Percentiles rank a stretch among this genome's conserved stretches.
Evolutionary conservation across 23 tunicate genomes (phyloP).

Genomic region (Diplosoma virens): DNA sequence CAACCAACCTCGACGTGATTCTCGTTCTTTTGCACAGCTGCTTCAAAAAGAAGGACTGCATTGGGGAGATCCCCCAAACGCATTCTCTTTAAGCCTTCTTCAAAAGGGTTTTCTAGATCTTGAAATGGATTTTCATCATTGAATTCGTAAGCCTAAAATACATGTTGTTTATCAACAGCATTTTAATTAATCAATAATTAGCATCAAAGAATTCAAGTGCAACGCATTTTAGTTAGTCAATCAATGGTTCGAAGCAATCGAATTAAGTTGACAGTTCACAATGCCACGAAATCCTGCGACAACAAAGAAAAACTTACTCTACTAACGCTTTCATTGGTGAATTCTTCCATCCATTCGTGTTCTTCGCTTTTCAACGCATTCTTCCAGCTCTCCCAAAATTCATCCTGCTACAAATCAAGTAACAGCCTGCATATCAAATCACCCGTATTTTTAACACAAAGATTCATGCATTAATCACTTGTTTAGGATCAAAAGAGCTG

Average conservation of each 20-base stretch:
- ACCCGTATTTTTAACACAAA: too few species aligned
- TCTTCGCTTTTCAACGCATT: conserved; percentile 45
- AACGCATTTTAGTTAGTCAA: too few species aligned
- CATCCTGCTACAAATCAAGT: background rate
- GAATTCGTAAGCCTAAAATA: conserved; percentile 60
- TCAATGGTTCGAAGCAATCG: too few species aligned
- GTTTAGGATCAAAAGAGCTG: background rate
- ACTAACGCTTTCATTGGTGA: too few species aligned
- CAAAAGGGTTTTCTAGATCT: conserved; percentile 60
- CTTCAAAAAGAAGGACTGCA: conserved; percentile 87
- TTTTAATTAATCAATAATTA: too few species aligned
- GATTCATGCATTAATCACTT: background rate
- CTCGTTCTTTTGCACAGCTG: conserved; percentile 66
- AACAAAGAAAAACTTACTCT: too few species aligned
- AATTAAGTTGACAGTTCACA: too few species aligned
- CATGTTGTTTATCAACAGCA: too few species aligned
- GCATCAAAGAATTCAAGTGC: too few species aligned
- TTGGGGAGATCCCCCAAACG: conserved; percentile 84
- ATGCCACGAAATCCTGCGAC: too few species aligned
- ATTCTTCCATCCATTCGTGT: conserved; percentile 69
- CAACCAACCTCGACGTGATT: conserved; percentile 78
- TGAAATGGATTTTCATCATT: conserved; percentile 74
- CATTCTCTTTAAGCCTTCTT: conserved; percentile 77
- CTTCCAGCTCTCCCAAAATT: conserved; percentile 57
- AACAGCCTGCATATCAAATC: too few species aligned